Percentiles rank a stretch among this genome's conserved stretches.
Evolutionary conservation across 2,888 invertebrate genomes (phyloP).

Genomic region (Bellardia bayeri): DNA sequence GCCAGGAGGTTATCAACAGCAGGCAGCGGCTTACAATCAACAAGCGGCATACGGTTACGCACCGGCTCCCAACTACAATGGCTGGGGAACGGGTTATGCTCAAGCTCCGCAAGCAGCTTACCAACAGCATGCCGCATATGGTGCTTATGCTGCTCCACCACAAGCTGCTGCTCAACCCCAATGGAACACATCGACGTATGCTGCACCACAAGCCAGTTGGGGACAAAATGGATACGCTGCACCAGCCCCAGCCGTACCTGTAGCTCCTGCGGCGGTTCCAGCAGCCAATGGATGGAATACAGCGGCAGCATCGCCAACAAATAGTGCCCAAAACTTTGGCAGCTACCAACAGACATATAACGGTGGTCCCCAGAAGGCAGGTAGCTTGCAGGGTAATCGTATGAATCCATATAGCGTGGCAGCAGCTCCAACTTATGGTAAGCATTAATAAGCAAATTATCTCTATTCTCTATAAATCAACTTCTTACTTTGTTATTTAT

Average conservation of each 20-base stretch:
- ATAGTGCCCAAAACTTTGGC: slow-evolving; percentile 82
- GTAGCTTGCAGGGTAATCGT: slow-evolving; percentile 88
- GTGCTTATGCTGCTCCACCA: slow-evolving; percentile 73
- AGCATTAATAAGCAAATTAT: slow-evolving; percentile 65
- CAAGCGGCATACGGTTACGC: slow-evolving; percentile 83
- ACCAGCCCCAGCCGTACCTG: slow-evolving; percentile 72
- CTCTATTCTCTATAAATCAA: slow-evolving; percentile 4
- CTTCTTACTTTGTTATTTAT: slow-evolving; percentile 42
- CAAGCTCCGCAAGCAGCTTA: slow-evolving; percentile 76
- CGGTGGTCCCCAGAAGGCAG: slow-evolving; percentile 92
- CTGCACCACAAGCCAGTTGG: slow-evolving; percentile 70
- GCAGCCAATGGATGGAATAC: slow-evolving; percentile 75
- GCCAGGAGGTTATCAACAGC: slow-evolving; percentile 77
- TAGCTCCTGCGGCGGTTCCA: slow-evolving; percentile 72
- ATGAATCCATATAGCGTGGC: slow-evolving; percentile 86
- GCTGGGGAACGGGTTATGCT: slow-evolving; percentile 79
- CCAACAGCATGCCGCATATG: slow-evolving; percentile 77
- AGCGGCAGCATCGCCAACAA: slow-evolving; percentile 71
- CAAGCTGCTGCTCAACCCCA: slow-evolving; percentile 73
- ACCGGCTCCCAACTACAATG: slow-evolving; percentile 75
- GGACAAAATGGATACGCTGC: slow-evolving; percentile 76
- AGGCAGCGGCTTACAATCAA: slow-evolving; percentile 71
- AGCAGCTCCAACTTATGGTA: slow-evolving; percentile 80
- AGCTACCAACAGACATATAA: slow-evolving; percentile 92
- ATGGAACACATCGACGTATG: slow-evolving; percentile 73